Conservation (phyloP, 2,888 invertebrate genomes). For the Erebia ligea region DNA sequence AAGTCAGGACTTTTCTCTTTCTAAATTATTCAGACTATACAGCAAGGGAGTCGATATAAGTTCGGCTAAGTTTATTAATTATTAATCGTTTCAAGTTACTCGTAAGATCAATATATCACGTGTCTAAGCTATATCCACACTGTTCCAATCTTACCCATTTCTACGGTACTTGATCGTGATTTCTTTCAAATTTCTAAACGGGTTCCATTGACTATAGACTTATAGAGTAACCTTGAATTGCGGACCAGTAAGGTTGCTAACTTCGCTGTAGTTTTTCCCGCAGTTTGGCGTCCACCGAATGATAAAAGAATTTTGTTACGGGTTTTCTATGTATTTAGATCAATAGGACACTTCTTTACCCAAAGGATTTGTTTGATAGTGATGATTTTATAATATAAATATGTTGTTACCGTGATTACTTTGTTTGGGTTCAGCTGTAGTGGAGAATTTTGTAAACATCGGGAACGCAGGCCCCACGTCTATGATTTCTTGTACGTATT, state of each 20-base stretch:
- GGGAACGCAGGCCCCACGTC: constrained; percentile 79
- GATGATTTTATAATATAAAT: constrained; percentile 61
- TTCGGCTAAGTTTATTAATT: too few relatives aligned
- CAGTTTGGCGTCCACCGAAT: constrained; percentile 81
- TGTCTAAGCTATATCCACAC: too few relatives aligned
- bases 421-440: constrained; percentile 61
- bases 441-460: constrained; percentile 80
- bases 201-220: constrained; percentile 39
- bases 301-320: constrained; percentile 68
- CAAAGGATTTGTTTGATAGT: constrained; percentile 60
- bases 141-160: too few relatives aligned
- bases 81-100: too few relatives aligned
- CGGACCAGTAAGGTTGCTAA: constrained; percentile 52
- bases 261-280: constrained; percentile 82
- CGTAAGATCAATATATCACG: too few relatives aligned
- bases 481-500: constrained; percentile 82
- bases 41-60: too few relatives aligned
- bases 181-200: constrained; percentile 29
- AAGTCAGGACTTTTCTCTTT: too few relatives aligned
- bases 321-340: constrained; percentile 76
- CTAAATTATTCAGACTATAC: too few relatives aligned
- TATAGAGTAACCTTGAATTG: constrained; percentile 43
- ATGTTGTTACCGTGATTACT: constrained; percentile 70
- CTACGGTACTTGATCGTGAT: too few relatives aligned
- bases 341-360: constrained; percentile 56